Conservation (phyloP, 2,888 invertebrate genomes). For the Drosophila macrospina region DNA sequence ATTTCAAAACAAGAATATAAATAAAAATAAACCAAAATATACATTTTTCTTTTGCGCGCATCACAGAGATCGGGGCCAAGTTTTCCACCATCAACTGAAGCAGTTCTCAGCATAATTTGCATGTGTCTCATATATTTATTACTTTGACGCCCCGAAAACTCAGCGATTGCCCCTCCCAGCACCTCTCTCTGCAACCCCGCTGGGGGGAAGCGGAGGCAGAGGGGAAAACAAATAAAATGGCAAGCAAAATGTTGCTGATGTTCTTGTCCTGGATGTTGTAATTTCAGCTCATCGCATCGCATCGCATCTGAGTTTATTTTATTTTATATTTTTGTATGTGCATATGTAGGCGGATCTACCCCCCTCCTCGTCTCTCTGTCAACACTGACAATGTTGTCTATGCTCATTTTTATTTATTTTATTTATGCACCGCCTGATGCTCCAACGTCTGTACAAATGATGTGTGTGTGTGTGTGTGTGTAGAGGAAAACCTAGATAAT, state of each 20-base stretch:
- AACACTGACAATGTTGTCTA: slow-evolving; percentile 60
- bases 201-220: slow-evolving; percentile 4
- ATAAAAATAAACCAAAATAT: too few relatives aligned
- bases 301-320: slow-evolving; percentile 34
- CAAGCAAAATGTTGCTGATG: slow-evolving; percentile 36
- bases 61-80: slow-evolving; percentile 8
- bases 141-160: slow-evolving; percentile 27
- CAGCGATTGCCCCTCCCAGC: slow-evolving; percentile 14
- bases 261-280: slow-evolving; percentile 19
- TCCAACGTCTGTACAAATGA: not conserved
- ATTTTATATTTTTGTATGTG: slow-evolving; percentile 47
- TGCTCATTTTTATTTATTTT: slow-evolving; percentile 80
- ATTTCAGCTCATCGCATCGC: slow-evolving; percentile 35
- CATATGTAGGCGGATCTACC: slow-evolving; percentile 17
- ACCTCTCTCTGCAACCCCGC: not conserved
- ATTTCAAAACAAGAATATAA: too few relatives aligned
- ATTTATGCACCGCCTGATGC: slow-evolving; percentile 59
- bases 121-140: slow-evolving; percentile 70
- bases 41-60: slow-evolving; percentile 43
- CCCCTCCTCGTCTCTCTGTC: not conserved
- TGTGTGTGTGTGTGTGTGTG: not conserved
- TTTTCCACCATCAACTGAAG: not conserved
- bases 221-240: slow-evolving; percentile 64
- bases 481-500: slow-evolving; percentile 3
- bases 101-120: slow-evolving; percentile 55